A percentile compares a stretch with the other conserved stretches of the same genome.
phyloP scores from a whole-genome alignment of 2,888 invertebrate genomes.

The Tenthredo notha region DNA sequence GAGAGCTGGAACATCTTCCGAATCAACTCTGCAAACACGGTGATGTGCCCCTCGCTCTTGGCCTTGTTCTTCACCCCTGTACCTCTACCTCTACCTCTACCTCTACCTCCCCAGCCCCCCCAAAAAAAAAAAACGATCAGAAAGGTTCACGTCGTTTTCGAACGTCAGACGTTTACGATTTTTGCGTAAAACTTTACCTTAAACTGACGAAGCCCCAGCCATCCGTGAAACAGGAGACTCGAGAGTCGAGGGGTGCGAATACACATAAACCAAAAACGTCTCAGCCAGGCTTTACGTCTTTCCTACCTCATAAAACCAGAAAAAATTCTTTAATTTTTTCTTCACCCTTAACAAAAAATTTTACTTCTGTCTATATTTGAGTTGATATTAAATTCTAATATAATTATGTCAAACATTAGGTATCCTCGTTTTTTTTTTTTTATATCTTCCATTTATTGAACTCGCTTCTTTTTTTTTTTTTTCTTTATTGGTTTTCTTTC shows the following conservation, averaged over 20 bases:
- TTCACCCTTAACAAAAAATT: not conserved
- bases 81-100: not conserved
- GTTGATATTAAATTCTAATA: not conserved
- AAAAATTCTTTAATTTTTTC: not conserved
- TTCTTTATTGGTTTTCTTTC: not conserved
- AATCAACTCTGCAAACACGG: conserved; percentile 48
- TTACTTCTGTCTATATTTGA: not conserved
- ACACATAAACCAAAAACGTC: conserved; percentile 38
- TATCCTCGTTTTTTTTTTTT: not conserved
- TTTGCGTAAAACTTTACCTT: conserved; percentile 40
- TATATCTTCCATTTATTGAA: not conserved
- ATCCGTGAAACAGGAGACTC: conserved; percentile 38
- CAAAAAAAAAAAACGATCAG: conserved; percentile 32
- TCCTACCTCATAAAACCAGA: not conserved
- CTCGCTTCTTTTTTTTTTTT: not conserved
- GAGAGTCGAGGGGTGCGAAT: conserved; percentile 28
- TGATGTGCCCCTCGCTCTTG: not conserved
- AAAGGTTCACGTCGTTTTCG: conserved; percentile 28
- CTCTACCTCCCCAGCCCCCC: too few relatives aligned
- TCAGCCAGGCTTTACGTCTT: not conserved
- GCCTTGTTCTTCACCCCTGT: not conserved
- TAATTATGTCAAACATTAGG: not conserved
- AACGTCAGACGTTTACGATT: conserved; percentile 46
- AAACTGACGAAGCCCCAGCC: conserved; percentile 40
- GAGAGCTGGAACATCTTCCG: conserved; percentile 32